A percentile compares a stretch with the other conserved stretches of the same genome.
These are phyloP conservation scores for Drosophila tripunctata DNA, from an alignment of 2,888 invertebrate species.

Conservation along the genomic window DNA sequence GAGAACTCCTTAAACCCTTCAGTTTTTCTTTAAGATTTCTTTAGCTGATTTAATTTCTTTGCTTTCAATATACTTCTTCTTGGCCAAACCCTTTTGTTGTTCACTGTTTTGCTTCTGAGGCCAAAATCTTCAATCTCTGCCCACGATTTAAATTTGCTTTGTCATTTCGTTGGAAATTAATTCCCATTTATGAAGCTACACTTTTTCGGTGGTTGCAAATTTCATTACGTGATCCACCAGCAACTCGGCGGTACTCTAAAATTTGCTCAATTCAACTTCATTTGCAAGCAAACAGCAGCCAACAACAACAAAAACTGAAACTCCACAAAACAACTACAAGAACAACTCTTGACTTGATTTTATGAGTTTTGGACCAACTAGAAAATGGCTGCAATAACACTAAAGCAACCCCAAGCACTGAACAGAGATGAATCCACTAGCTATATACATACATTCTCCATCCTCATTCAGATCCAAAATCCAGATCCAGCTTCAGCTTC, in stretches of 20 bases:
- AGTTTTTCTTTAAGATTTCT: background rate
- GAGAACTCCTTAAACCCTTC: conserved; percentile 6
- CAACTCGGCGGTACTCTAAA: background rate
- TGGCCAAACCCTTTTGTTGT: conserved; percentile 54
- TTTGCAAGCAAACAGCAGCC: conserved; percentile 40
- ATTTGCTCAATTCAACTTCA: conserved; percentile 36
- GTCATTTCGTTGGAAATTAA: conserved; percentile 63
- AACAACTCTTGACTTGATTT: conserved; percentile 72
- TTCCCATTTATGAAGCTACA: conserved; percentile 58
- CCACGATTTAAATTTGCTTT: conserved; percentile 21
- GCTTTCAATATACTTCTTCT: conserved; percentile 14
- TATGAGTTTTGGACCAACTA: conserved; percentile 73
- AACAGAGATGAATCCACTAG: conserved; percentile 1
- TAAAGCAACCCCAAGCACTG: conserved; percentile 56
- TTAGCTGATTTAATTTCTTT: conserved; percentile 7
- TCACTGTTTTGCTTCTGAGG: conserved; percentile 12
- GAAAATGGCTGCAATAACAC: conserved; percentile 73
- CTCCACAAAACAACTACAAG: conserved; percentile 37
- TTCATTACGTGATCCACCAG: conserved; percentile 41
- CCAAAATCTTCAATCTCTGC: background rate
- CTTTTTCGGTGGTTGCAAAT: conserved; percentile 68
- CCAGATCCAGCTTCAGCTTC: background rate
- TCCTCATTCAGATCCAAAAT: background rate
- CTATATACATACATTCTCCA: background rate
- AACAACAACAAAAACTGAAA: conserved; percentile 15